These are phyloP conservation scores for Cnemophilus loriae DNA, from an alignment of 2,113 vertebrate genomes.

Conservation along the genomic window DNA sequence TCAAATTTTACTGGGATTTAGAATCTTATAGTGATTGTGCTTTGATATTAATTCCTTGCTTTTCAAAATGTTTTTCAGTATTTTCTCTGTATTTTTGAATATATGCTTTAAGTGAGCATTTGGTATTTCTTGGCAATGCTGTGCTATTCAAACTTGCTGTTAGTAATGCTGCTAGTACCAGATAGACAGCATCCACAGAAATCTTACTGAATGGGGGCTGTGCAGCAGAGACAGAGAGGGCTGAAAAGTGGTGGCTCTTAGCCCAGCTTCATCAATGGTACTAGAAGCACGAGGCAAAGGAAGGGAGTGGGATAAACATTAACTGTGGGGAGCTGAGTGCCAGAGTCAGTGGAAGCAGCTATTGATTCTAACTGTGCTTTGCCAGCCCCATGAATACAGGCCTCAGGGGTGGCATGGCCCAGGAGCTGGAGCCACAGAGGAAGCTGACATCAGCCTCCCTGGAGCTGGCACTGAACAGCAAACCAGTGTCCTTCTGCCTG, in stretches of 20 bases:
- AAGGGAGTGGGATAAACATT: not conserved
- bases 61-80: not conserved
- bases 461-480: not conserved
- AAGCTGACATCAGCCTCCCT: not conserved
- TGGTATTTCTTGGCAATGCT: not conserved
- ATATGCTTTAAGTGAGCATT: not conserved
- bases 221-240: not conserved
- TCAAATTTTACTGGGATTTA: not conserved
- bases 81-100: not conserved
- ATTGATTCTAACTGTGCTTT: not conserved
- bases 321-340: not conserved
- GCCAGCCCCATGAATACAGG: not conserved
- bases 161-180: not conserved
- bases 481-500: not conserved
- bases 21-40: not conserved
- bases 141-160: not conserved
- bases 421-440: not conserved
- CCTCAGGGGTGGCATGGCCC: not conserved
- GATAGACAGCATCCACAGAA: not conserved
- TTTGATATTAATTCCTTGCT: not conserved
- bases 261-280: not conserved
- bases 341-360: not conserved
- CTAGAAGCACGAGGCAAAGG: not conserved
- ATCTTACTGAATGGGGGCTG: not conserved
- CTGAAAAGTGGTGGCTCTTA: not conserved